Evolutionary conservation across 2,888 invertebrate species (phyloP).

Genomic region (Diarsia brunnea): DNA sequence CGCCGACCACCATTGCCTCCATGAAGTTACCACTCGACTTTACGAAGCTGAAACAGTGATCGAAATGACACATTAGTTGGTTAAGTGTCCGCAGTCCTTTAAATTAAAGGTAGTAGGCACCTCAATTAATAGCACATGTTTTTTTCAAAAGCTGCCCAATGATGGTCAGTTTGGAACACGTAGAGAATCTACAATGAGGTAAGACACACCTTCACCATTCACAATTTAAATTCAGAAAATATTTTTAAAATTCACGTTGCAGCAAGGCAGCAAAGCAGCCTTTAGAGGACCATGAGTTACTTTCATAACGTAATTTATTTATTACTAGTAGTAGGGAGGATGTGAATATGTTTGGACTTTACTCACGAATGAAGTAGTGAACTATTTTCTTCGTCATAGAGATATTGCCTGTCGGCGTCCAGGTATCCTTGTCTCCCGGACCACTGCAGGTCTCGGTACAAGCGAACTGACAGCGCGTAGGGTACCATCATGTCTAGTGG

Average conservation of each 20-base stretch:
- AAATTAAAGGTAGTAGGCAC: neutral
- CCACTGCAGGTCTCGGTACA: slow-evolving; percentile 22
- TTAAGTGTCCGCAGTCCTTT: neutral
- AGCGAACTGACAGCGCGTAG: slow-evolving; percentile 14
- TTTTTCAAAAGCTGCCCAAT: neutral
- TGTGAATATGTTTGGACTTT: neutral
- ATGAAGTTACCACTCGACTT: slow-evolving; percentile 70
- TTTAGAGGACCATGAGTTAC: neutral
- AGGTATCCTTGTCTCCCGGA: slow-evolving; percentile 20
- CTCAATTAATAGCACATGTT: no score
- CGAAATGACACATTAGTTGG: neutral
- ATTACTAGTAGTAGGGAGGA: neutral
- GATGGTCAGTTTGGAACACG: neutral
- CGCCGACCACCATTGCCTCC: slow-evolving; percentile 85
- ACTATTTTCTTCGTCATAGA: slow-evolving; percentile 22
- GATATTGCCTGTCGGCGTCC: slow-evolving; percentile 8
- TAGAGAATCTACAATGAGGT: neutral
- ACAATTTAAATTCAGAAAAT: neutral
- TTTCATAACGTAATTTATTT: neutral
- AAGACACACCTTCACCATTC: neutral
- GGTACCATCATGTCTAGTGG: slow-evolving; percentile 21
- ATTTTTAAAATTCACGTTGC: neutral
- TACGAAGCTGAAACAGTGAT: slow-evolving; percentile 21
- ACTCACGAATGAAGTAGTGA: slow-evolving; percentile 23
- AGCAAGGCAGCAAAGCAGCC: neutral